Base-by-base conservation (phyloP, 2,797 vertebrate genomes). In the Acrossocheilus wenchowensis region DNA sequence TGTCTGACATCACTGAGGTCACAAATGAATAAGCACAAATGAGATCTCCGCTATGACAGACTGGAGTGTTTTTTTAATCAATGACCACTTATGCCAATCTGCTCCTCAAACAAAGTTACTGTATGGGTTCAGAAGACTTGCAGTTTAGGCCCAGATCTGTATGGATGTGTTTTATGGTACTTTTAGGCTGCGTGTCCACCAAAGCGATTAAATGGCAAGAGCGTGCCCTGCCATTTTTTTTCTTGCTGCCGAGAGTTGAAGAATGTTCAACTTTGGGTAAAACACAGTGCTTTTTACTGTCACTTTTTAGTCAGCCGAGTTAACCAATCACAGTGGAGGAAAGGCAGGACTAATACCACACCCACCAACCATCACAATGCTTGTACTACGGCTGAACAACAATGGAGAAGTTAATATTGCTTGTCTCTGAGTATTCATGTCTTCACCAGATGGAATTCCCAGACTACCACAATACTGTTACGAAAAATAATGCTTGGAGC, bases 211-310 rank as follows among this genome's bases (percentile, higher is more conserved):
- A 62, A 26, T 62, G 57, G 57, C 1, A n/a, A 23, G 4, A 62
- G 0, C n/a, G 23, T 4, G 0, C 41, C 10, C 41, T 0, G 2
- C 2, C 26, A 8, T 10, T 9, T 43, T 43, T 9, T 43, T 8
- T 43, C 41, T 43, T 43, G 10, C 5, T 2, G 2, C 12, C n/a
- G 23, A 62, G 54, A n/a, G 2, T 62, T 12, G n/a, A 62, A 62
- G 23, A 62, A 62, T 62, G n/a, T 62, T 62, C 4, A 62, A 11
- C 9, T 62, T 60, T n/a, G 23, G n/a, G n/a, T 26, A 62, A 62
- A 26, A 62, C 10, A 1, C n/a, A 26, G 60, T 21, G 23, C 57
- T 62, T 2, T n/a, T 11, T 9, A 6, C 23, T 1, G 54, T 60
- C 57, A 12, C 52, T 7, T 62, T 60, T 62, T n/a, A 62, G n/a